Percentiles rank a stretch among this genome's conserved stretches.
Conservation (phyloP, 2,113 vertebrate genomes). For the Etheostoma cragini region DNA sequence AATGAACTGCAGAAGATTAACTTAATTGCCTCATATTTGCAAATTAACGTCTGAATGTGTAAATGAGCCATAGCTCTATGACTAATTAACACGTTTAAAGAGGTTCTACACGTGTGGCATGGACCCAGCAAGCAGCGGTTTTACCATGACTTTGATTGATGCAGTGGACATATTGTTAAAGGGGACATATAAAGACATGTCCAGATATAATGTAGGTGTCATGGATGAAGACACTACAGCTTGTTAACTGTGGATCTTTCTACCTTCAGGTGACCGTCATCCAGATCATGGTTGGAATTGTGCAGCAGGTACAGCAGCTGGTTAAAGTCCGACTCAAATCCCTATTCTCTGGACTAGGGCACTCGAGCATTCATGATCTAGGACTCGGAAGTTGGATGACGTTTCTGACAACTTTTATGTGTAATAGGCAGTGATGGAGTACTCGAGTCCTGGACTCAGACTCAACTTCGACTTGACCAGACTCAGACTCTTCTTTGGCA, state of each 20-base stretch:
- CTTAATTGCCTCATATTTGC: too few relatives aligned
- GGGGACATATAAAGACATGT: neutral
- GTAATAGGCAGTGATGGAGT: too few relatives aligned
- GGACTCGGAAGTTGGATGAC: too few relatives aligned
- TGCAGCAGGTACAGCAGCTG: conserved; percentile 68
- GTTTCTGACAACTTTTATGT: too few relatives aligned
- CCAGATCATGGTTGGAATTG: conserved; percentile 72
- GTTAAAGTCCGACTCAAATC: too few relatives aligned
- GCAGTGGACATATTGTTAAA: neutral
- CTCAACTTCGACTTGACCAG: too few relatives aligned
- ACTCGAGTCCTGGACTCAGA: too few relatives aligned
- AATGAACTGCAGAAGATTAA: neutral
- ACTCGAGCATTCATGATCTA: too few relatives aligned
- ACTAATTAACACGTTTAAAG: neutral
- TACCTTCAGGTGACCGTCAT: conserved; percentile 67
- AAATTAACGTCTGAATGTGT: neutral
- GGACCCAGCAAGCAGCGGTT: neutral
- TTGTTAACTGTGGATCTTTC: conserved; percentile 6
- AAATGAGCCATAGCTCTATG: neutral
- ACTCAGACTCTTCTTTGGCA: too few relatives aligned
- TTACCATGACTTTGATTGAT: neutral
- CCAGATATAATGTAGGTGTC: neutral
- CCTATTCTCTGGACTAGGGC: too few relatives aligned
- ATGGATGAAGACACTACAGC: neutral
- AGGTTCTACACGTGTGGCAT: neutral